Base-by-base conservation (phyloP, 2,888 invertebrate genomes). In the Acanthosoma haemorrhoidale region DNA sequence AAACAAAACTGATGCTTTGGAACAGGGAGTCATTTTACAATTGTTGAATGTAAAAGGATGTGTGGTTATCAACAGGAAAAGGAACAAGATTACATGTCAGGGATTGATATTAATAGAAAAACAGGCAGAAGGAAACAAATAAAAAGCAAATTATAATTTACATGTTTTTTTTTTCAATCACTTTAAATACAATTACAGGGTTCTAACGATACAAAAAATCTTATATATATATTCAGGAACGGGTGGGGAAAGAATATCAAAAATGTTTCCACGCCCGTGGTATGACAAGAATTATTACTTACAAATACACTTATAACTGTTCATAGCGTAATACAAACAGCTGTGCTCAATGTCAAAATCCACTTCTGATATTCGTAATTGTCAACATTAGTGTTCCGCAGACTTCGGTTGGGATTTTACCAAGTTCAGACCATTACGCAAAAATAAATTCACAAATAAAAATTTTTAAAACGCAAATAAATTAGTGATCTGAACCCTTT, bases 171-270 rank as follows among this genome's bases (percentile, higher is more conserved):
- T 72, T 73, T 71, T 74, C 71, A 70, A 71, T 70, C 72, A 68
- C 61, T 73, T 74, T 75, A 75, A 75, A 74, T 75, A 74, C 74
- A 75, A 74, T 74, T 75, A 74, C 74, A 74, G 74, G 73, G 74
- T 72, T 73, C 73, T 73, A 73, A 73, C 71, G 70, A 73, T 73
- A 73, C 73, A 73, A 73, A 73, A 72, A 71, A 69, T 73, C 70
- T 73, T 73, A 73, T 73, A 71, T 73, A 73, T 71, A 73, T 73
- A 71, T 70, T 70, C 66, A 71, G 69, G 70, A 70, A 16, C 59
- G 68, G 69, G 70, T 67, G 57, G 73, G 70, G 73, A 70, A 69
- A 70, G 73, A 70, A 70, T 71, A 73, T 71, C 71, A 71, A 71
- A 73, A 73, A 68, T 70, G 73, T 73, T 60, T 69, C 67, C 71